phyloP scores from a whole-genome alignment of 1,140 invertebrate species.

The Adoxophyes honmai region DNA sequence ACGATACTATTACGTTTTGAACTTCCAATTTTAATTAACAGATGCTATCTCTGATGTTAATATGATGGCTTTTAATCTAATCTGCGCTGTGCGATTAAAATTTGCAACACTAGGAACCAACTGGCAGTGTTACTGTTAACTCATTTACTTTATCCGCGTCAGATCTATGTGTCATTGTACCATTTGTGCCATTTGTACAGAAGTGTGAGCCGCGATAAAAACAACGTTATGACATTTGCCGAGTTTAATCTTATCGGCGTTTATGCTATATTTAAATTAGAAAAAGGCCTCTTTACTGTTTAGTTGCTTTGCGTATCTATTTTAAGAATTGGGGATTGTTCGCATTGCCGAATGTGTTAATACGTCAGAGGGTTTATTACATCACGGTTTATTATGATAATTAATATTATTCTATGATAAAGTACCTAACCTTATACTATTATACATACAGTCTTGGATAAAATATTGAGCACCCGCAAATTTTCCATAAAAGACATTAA shows the following conservation, averaged over 20 bases:
- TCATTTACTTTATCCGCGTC: constrained; percentile 6
- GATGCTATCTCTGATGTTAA: constrained; percentile 7
- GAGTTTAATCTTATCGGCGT: no score
- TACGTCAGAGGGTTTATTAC: no score
- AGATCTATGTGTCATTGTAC: background rate
- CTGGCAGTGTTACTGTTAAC: background rate
- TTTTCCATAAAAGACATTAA: no score
- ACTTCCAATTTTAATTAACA: constrained; percentile 12
- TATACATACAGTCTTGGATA: no score
- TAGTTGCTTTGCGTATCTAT: background rate
- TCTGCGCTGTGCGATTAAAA: background rate
- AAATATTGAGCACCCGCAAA: no score
- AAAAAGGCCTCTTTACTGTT: background rate
- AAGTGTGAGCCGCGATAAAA: no score
- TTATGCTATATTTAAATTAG: no score
- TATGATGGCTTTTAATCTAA: constrained; percentile 15
- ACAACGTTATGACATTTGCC: no score
- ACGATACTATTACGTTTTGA: background rate
- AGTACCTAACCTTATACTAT: no score
- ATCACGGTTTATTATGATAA: no score
- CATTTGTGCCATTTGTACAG: no score
- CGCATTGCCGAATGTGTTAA: constrained; percentile 16
- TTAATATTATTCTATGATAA: no score
- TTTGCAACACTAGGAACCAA: background rate
- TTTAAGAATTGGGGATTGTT: constrained; percentile 19